Evolutionary conservation across 2,888 invertebrate species (phyloP), one percentile per base, ranked within the genome.

Genomic region (Sthenelais limicola): DNA sequence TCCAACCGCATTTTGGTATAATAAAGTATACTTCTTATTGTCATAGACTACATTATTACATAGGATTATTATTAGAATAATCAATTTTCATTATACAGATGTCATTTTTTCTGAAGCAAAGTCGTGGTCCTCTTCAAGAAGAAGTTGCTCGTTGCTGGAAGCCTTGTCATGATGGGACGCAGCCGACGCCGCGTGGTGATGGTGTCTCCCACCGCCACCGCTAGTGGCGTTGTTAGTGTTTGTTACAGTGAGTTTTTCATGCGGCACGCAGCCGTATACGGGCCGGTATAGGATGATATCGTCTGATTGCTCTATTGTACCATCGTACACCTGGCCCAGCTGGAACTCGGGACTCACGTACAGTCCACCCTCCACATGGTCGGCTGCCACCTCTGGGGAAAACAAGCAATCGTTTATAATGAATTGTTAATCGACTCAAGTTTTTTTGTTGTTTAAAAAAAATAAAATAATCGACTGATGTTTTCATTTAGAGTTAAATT

Each of bases 271-370:
- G n/a, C 84, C 83, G 76, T 87, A 87, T 32, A 86, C 83, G 9
- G 87, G 87, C 76, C 92, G 89, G 88, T 92, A 93, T 58, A 93
- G 89, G 58, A 93, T 90, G 43, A 92, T 89, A 47, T 84, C 84
- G n/a, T 87, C 86, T 1, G 91, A 89, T 68, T 90, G 89, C 72
- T 84, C 84, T 7, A 87, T 87, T 24, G 90, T 91, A 24, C 93
- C 93, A 84, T 93, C 93, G 84, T 93, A 93, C 3, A 94, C 94
- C 87, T 93, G 93, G 1, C 93, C 93, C 67, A 93, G 87, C 70
- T 93, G 91, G 85, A 94, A 93, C 87, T 94, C 93, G 0, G 93
- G 93, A 26, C 92, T 92, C 58, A 92, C 91, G 88, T 93, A 93
- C 87, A 92, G 91, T 0, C 94, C 94, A 15, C 93, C 93, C 86